phyloP scores from a whole-genome alignment of 2,113 vertebrate genomes.

The Oenanthe melanoleuca region DNA sequence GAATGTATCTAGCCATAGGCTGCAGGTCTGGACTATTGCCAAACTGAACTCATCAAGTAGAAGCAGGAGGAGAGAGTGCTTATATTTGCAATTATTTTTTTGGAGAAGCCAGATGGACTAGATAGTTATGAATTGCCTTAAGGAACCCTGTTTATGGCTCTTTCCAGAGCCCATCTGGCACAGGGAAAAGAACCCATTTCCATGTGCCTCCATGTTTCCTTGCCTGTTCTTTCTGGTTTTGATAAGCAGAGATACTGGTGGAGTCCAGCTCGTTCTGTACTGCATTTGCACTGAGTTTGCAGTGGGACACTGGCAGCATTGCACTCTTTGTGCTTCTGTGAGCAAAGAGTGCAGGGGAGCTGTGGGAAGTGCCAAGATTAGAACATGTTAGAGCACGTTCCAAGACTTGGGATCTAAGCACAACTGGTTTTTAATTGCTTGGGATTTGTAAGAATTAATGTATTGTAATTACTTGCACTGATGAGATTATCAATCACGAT shows the following conservation, averaged over 20 bases:
- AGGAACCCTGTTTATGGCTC: constrained; percentile 44
- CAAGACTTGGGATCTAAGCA: background rate
- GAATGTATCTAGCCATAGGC: constrained; percentile 33
- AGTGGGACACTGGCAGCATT: background rate
- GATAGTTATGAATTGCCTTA: constrained; percentile 49
- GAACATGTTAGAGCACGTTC: background rate
- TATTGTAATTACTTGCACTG: constrained; percentile 2
- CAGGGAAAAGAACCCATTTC: constrained; percentile 13
- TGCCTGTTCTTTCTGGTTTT: background rate
- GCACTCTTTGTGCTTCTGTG: background rate
- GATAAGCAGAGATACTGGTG: background rate
- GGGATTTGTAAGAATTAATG: background rate
- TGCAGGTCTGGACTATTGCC: constrained; percentile 38
- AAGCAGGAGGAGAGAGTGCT: constrained; percentile 44
- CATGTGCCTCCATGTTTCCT: background rate
- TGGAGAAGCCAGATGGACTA: constrained; percentile 58
- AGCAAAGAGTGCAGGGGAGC: background rate
- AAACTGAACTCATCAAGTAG: constrained; percentile 24
- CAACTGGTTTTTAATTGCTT: background rate
- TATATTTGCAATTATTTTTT: constrained; percentile 61
- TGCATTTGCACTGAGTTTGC: background rate
- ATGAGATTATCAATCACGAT: background rate
- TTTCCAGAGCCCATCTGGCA: constrained; percentile 44
- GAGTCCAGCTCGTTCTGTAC: background rate
- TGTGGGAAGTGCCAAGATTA: background rate